Conservation (phyloP, 2,113 vertebrate genomes). For the Phalacrocorax aristotelis region DNA sequence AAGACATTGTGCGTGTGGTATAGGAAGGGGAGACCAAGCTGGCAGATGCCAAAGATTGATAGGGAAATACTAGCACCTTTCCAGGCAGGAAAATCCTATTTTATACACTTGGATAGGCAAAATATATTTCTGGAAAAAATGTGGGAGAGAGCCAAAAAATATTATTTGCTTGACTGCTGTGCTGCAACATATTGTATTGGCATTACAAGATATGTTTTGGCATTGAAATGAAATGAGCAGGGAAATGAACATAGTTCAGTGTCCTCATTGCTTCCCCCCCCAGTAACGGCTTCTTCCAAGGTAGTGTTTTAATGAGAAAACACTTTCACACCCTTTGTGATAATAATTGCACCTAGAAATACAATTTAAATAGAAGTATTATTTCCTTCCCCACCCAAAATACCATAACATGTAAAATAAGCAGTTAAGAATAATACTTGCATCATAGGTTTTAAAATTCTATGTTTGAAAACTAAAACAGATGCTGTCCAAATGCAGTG, state of each 20-base stretch:
- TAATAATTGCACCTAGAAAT: background rate
- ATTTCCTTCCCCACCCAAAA: background rate
- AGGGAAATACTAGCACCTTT: background rate
- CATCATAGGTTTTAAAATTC: background rate
- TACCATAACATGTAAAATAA: background rate
- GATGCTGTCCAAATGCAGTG: background rate
- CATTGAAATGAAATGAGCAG: background rate
- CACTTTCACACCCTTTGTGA: background rate
- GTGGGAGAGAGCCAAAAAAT: background rate
- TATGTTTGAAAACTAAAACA: background rate
- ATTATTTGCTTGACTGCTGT: background rate
- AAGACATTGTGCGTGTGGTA: background rate
- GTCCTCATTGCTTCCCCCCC: background rate
- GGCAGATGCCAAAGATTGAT: background rate
- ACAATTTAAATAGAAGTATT: background rate
- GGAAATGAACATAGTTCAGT: background rate
- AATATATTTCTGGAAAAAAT: background rate
- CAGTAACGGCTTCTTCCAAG: background rate
- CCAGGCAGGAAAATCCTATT: background rate
- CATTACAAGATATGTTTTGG: background rate
- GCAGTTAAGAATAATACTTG: background rate
- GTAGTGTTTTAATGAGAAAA: background rate
- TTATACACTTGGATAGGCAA: background rate
- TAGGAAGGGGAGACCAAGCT: background rate
- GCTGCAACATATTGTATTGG: background rate